Evolutionary conservation across 2,113 vertebrate species (phyloP).

Genomic region (Thamnaconus septentrionalis): DNA sequence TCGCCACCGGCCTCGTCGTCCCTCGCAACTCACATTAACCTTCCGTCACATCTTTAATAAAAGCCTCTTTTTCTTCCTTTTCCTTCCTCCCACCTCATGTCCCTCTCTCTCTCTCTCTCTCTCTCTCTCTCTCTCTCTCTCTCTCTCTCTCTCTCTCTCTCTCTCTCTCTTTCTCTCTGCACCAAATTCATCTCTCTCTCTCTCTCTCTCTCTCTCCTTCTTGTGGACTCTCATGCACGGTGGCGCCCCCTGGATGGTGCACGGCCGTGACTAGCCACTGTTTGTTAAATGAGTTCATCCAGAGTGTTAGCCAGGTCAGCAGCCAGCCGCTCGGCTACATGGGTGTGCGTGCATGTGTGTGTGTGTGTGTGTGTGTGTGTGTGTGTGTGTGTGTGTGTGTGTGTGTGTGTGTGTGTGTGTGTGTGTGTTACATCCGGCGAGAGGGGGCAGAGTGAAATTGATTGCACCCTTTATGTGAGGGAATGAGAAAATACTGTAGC

Average conservation of each 20-base stretch:
- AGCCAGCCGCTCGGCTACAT: slow-evolving; percentile 31
- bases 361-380: too few species aligned
- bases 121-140: too few species aligned
- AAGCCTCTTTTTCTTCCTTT: too few species aligned
- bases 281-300: slow-evolving; percentile 55
- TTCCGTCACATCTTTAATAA: slow-evolving; percentile 10
- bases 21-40: slow-evolving; percentile 23
- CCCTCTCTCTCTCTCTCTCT: too few species aligned
- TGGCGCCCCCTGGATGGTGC: slow-evolving; percentile 1
- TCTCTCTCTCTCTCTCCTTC: slow-evolving; percentile 3
- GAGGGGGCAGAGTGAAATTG: slow-evolving; percentile 37
- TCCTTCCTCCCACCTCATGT: too few species aligned
- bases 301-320: slow-evolving; percentile 42
- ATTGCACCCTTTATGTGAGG: slow-evolving; percentile 44
- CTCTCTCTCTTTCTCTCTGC: too few species aligned
- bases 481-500: slow-evolving; percentile 37
- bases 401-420: neutral
- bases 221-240: too few species aligned
- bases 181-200: too few species aligned
- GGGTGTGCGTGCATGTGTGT: slow-evolving; percentile 7
- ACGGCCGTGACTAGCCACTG: slow-evolving; percentile 1
- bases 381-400: neutral
- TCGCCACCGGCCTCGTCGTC: neutral
- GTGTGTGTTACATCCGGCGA: slow-evolving; percentile 30
- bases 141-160: too few species aligned